phyloP scores from a whole-genome alignment of 2,888 invertebrate species.

The Myopa tessellatipennis region DNA sequence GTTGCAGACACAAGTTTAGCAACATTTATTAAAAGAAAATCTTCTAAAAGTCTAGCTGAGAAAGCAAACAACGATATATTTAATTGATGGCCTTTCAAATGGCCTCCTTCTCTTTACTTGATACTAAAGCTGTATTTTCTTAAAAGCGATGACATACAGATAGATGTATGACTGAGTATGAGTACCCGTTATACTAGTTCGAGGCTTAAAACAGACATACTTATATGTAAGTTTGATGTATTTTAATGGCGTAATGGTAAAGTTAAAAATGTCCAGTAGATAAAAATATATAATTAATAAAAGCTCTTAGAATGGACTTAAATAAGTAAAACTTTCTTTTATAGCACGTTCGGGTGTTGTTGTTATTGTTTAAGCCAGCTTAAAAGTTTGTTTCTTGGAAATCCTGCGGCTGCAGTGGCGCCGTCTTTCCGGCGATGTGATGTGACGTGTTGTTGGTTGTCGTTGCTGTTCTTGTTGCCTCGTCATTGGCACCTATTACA shows the following conservation, averaged over 20 bases:
- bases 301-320: conserved; percentile 36
- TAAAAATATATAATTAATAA: conserved; percentile 33
- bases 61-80: neutral
- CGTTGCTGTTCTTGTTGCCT: conserved; percentile 30
- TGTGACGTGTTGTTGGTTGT: conserved; percentile 23
- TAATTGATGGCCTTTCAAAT: neutral
- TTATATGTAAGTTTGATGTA: neutral
- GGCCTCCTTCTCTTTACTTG: conserved; percentile 17
- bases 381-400: conserved; percentile 67
- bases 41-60: neutral
- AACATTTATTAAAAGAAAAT: neutral
- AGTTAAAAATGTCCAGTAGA: conserved; percentile 31
- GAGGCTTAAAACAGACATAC: conserved; percentile 2
- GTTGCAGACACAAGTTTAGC: conserved; percentile 2
- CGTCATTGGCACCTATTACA: conserved; percentile 41
- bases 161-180: neutral
- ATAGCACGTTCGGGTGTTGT: conserved; percentile 21
- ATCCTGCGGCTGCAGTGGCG: conserved; percentile 63
- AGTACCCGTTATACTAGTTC: neutral
- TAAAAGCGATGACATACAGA: conserved; percentile 28
- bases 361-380: conserved; percentile 17
- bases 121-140: conserved; percentile 35
- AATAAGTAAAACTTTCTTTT: conserved; percentile 16
- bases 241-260: conserved; percentile 10
- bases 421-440: conserved; percentile 44